Evolutionary conservation across 2,113 vertebrate species (phyloP).

Genomic region (Cyprinus carpio): DNA sequence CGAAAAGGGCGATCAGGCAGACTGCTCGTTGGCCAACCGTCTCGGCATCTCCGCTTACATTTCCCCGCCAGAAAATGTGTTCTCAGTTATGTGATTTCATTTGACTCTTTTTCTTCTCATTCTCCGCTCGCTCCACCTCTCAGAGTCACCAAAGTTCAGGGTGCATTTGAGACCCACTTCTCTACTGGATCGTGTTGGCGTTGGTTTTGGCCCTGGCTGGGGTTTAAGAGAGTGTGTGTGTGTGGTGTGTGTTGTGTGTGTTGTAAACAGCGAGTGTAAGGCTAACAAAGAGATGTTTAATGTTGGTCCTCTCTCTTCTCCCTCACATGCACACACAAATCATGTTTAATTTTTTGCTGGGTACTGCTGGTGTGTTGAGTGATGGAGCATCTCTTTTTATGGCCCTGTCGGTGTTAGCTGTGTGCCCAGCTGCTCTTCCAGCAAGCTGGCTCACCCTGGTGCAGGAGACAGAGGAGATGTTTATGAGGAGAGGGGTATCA

Average conservation of each 20-base stretch:
- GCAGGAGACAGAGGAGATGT: conserved; percentile 45
- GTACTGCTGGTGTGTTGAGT: conserved; percentile 42
- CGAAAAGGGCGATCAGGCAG: too few species aligned
- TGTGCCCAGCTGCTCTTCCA: conserved; percentile 37
- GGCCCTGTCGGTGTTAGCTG: conserved; percentile 28
- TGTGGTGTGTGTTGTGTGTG: conserved; percentile 13
- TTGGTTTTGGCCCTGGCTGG: conserved; percentile 21
- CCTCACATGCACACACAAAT: conserved; percentile 54
- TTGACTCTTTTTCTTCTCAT: conserved; percentile 23
- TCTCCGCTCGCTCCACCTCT: conserved; percentile 13
- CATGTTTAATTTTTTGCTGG: conserved; percentile 25
- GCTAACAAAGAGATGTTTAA: conserved; percentile 18
- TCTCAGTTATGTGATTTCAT: conserved; percentile 43
- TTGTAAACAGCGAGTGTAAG: conserved; percentile 2
- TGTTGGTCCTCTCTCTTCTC: conserved; percentile 29
- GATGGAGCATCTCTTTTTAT: conserved; percentile 32
- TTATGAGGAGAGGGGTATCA: conserved; percentile 16
- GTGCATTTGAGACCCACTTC: conserved; percentile 41
- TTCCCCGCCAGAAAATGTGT: conserved; percentile 41
- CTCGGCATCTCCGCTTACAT: too few species aligned
- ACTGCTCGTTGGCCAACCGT: too few species aligned
- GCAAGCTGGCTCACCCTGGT: conserved; percentile 18
- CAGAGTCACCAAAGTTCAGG: conserved; percentile 50
- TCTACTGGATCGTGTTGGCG: conserved; percentile 37
- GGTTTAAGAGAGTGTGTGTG: neutral